A percentile compares a stretch with the other conserved stretches of the same genome.
These are phyloP conservation scores for Malurus elegans DNA, from an alignment of 2,113 vertebrate genomes.

Conservation along the genomic window DNA sequence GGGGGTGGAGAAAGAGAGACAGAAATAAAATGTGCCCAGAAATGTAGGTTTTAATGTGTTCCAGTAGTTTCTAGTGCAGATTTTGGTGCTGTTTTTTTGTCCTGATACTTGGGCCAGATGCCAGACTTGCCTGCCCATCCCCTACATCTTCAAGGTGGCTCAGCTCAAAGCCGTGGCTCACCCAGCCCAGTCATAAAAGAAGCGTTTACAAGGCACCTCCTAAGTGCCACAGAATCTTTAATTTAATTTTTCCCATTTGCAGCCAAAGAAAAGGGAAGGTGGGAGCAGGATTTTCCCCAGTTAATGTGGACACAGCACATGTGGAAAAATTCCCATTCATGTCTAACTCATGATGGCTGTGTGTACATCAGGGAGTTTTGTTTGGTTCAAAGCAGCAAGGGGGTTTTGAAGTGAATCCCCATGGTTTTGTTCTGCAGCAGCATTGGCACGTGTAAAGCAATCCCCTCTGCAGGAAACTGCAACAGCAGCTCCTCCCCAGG, in stretches of 20 bases:
- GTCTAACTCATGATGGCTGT: accelerated
- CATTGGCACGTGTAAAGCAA: background rate
- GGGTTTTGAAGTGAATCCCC: background rate
- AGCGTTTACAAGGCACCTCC: background rate
- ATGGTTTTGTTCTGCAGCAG: background rate
- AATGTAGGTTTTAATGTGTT: background rate
- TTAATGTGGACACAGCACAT: background rate
- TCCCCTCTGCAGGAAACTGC: background rate
- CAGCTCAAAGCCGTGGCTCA: background rate
- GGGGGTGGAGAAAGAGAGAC: accelerated
- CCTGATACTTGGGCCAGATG: background rate
- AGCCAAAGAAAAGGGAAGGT: background rate
- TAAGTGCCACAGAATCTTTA: background rate
- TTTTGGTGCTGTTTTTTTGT: background rate
- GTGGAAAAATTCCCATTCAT: background rate
- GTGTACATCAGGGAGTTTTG: accelerated
- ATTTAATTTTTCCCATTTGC: background rate
- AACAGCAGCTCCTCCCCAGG: background rate
- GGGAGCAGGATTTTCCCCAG: background rate
- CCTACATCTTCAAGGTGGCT: background rate
- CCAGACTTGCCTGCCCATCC: background rate
- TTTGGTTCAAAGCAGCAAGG: background rate
- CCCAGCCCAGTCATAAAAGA: background rate
- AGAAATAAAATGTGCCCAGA: background rate
- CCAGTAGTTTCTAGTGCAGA: background rate